Evolutionary conservation across 2,888 invertebrate genomes (phyloP).

Genomic region (Ophion costatus): DNA sequence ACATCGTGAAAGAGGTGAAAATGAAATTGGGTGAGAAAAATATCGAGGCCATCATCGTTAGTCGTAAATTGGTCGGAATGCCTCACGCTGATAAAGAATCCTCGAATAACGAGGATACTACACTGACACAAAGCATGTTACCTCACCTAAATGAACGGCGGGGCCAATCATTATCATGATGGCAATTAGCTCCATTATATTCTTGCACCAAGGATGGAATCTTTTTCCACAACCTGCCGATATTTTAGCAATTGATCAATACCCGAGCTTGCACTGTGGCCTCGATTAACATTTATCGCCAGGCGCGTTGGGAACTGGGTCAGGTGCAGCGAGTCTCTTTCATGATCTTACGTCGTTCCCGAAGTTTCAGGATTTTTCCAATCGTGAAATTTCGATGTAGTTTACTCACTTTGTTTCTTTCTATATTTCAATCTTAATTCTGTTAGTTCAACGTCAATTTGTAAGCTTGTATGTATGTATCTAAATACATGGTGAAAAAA

Average conservation of each 20-base stretch:
- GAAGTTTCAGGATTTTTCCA: background rate
- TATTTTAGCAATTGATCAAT: constrained; percentile 44
- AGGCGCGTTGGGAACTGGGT: constrained; percentile 42
- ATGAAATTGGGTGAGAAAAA: constrained; percentile 14
- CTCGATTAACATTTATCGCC: constrained; percentile 27
- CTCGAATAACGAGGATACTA: constrained; percentile 27
- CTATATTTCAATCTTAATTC: too few relatives aligned
- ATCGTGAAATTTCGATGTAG: background rate
- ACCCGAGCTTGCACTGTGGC: constrained; percentile 21
- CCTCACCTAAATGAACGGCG: background rate
- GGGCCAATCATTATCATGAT: constrained; percentile 38
- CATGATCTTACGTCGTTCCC: background rate
- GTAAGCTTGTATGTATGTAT: too few relatives aligned
- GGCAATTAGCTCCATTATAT: constrained; percentile 43
- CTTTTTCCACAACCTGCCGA: constrained; percentile 26
- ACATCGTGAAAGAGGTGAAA: constrained; percentile 18
- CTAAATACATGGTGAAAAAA: too few relatives aligned
- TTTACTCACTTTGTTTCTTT: background rate
- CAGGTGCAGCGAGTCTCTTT: constrained; percentile 6
- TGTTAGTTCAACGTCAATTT: too few relatives aligned
- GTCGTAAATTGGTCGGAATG: constrained; percentile 37
- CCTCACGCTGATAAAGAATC: constrained; percentile 32
- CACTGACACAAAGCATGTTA: background rate
- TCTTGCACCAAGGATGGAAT: background rate
- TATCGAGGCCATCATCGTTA: constrained; percentile 46